These are phyloP conservation scores for Copsychus sechellarum DNA, from an alignment of 2,113 vertebrate genomes.

Conservation along the genomic window DNA sequence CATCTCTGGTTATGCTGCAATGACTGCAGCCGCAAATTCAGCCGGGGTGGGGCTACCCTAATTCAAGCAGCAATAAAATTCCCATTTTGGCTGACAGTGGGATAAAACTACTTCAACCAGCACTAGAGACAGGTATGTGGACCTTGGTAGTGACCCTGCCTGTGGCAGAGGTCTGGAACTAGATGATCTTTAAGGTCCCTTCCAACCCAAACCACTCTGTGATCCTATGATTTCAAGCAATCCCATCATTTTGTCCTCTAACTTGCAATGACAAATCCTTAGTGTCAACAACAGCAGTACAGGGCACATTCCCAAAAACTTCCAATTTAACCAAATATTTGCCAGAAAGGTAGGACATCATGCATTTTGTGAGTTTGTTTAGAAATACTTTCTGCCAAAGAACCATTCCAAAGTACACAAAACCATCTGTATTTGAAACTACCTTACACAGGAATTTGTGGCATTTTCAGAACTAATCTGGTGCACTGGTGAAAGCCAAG, in stretches of 20 bases:
- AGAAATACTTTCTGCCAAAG: not conserved
- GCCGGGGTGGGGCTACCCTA: accelerated
- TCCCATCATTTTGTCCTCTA: not conserved
- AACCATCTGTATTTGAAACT: not conserved
- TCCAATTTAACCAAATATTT: not conserved
- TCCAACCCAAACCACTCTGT: not conserved
- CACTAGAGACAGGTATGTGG: not conserved
- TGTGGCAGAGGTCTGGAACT: not conserved
- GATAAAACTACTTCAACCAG: not conserved
- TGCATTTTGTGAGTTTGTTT: not conserved
- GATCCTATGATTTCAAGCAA: not conserved
- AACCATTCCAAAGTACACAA: not conserved
- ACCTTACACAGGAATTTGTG: not conserved
- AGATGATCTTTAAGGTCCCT: not conserved
- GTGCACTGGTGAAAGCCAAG: not conserved
- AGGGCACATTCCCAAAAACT: not conserved
- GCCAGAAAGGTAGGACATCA: not conserved
- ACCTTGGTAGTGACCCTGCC: not conserved
- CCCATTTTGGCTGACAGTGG: not conserved
- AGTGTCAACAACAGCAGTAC: not conserved
- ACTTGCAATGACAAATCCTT: not conserved
- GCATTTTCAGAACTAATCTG: not conserved
- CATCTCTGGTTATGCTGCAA: not conserved
- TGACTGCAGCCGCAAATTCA: not conserved
- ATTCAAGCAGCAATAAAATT: not conserved